Conservation (phyloP, 1,140 invertebrate genomes). For the Pissodes strobi region DNA sequence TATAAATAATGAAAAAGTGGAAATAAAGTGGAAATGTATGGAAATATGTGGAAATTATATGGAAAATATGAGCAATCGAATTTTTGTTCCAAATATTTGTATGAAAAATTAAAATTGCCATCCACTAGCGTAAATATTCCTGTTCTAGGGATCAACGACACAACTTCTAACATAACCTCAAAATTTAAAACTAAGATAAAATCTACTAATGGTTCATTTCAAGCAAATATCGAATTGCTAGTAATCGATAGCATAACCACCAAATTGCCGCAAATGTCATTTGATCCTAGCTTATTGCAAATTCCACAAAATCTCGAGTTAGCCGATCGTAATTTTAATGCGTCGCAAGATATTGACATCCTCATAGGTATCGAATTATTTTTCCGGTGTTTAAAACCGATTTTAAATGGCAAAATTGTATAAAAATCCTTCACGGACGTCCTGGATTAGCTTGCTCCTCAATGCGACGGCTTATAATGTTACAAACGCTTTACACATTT, state of each 20-base stretch:
- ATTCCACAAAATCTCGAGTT: slow-evolving; percentile 5
- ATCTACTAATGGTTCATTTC: slow-evolving; percentile 5
- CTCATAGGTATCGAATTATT: slow-evolving; percentile 16
- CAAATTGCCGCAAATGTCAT: slow-evolving; percentile 15
- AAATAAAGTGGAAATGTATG: no score
- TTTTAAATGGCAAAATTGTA: no score
- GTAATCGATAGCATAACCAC: slow-evolving; percentile 25
- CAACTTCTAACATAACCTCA: background rate
- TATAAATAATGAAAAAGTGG: no score
- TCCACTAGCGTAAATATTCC: background rate
- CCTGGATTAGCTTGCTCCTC: no score
- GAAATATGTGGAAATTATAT: no score
- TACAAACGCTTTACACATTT: no score
- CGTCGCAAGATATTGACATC: no score
- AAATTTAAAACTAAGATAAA: slow-evolving; percentile 9
- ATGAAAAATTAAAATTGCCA: background rate
- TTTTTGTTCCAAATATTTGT: background rate
- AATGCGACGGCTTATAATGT: no score
- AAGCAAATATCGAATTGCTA: slow-evolving; percentile 4
- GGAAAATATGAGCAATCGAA: no score
- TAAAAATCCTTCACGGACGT: no score
- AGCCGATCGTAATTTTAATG: no score
- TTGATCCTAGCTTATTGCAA: no score
- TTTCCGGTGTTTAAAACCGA: slow-evolving; percentile 5
- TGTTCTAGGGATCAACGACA: slow-evolving; percentile 7